Base-by-base conservation (phyloP, 2,888 invertebrate genomes). In the Ctenicera cuprea region DNA sequence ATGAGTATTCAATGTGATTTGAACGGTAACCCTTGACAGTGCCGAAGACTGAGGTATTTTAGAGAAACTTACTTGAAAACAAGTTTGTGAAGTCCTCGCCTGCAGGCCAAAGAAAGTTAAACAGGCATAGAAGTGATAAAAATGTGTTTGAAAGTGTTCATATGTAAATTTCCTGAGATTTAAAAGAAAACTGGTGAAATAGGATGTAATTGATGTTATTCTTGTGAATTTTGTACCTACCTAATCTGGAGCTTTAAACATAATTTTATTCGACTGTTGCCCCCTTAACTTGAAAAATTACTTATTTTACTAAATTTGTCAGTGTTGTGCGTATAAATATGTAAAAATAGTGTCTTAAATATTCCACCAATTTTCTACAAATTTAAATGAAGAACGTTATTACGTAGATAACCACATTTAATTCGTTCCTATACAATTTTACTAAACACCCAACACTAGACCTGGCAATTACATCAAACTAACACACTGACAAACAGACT, bases 1-100 rank as follows among this genome's bases (percentile, higher is more conserved):
- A 73, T 62, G 70, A 71, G 70, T 71, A 70, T 69, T 71, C 22
- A 65, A 52, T 16, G 71, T 66, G 59, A 68, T 68, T 38, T 57
- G 63, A 64, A 33, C 65, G 43, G 52, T 74, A 57, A 63, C 59
- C 71, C 71, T 71, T 57, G 33, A 59, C 57, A 71, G 63, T 74
- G 73, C 68, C 62, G 72, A 52, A 45, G 75, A 70, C 70, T 70
- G 62, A 71, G 63, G 59, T 75, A 70, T 73, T 50, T 73, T 75
- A 71, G 72, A 54, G 65, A 67, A 79, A 86, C 86, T 86, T 86
- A 86, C 86, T 86, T 86, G 86, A 76, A 77, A 82, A 81, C 67
- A 79, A 75, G 75, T 79, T 77, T 75, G 84, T 83, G 84, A 83
- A 80, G 83, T 86, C 86, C 83, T 84, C 86, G 83, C 83, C 86